Evolutionary conservation across 2,888 invertebrate species (phyloP), one percentile per base, ranked within the genome.

Genomic region (Drosophila subquinaria): DNA sequence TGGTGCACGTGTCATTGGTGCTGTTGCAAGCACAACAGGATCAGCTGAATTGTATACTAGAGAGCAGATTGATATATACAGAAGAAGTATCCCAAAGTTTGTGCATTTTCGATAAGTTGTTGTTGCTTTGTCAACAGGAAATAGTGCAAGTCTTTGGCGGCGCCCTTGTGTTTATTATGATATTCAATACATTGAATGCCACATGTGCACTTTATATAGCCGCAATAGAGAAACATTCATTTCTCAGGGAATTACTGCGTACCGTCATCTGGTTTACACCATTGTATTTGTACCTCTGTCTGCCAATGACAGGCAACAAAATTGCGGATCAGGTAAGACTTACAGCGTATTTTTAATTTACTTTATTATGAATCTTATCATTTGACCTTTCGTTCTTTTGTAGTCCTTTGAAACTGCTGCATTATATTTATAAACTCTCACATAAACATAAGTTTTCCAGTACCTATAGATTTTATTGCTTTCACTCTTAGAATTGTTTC

Each of bases 241-340:
- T 45, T 3, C 0, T 45, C 3, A 2, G 1, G 9, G 51, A 68
- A 15, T 13, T 35, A 1, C 0, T 30, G 0, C 51, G 45, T 1
- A 3, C 33, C 1, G 4, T 51, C 5, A 4, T 23, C 4, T 69
- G 69, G 69, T 0, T 17, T 3, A 3, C 51, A 13, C 69, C 68
- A 13, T 6, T 51, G 36, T 13, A 2, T 6, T 1, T 53, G n/a
- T 59, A 56, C 33, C 4, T 67, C 1, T 20, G 11, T 17, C 48
- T 69, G 50, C 68, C 69, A 33, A 33, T 70, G 38, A 45, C 27
- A 11, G 17, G 38, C 15, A 60, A 61, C n/a, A 51, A 50, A 11
- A 17, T 69, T 9, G 4, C 10, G 0, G 62, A n/a, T 8, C 62
- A 62, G 70, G 45, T 52, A 40, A 70, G 70, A 62, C 17, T 13